A percentile compares a stretch with the other conserved stretches of the same genome.
Evolutionary conservation across 2,797 vertebrate species (phyloP).

Genomic region (Sebastes jordani): DNA sequence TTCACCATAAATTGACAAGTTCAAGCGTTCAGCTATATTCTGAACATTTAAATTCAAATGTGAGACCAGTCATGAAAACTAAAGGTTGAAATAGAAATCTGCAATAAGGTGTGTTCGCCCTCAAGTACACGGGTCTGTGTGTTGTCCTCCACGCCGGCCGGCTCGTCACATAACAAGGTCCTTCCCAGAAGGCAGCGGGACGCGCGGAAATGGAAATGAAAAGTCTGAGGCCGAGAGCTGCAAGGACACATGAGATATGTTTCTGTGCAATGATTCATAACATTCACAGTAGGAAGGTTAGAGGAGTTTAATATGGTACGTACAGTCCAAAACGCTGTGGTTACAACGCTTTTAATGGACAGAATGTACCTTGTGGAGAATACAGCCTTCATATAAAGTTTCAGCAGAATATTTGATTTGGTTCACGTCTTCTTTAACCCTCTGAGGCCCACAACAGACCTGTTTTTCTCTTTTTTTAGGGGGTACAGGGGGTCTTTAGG

Average conservation of each 20-base stretch:
- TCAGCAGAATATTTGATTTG: background rate
- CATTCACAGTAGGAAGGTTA: conserved; percentile 3
- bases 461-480: too few species aligned
- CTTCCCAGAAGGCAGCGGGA: conserved; percentile 40
- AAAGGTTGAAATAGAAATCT: background rate
- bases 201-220: conserved; percentile 44
- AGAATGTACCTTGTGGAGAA: background rate
- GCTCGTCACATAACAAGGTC: conserved; percentile 38
- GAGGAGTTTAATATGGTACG: background rate
- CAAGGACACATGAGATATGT: conserved; percentile 37
- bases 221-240: conserved; percentile 28
- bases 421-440: background rate
- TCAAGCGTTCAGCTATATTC: background rate
- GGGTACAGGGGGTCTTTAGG: fast-evolving
- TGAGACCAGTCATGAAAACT: background rate
- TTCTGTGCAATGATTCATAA: conserved; percentile 34
- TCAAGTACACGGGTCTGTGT: background rate
- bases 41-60: conserved; percentile 4
- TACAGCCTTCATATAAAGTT: background rate
- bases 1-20: background rate
- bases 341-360: background rate
- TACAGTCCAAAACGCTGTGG: background rate
- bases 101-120: background rate
- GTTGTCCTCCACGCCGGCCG: background rate
- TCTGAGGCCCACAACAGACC: fast-evolving